These are phyloP conservation scores for Clepsis dumicolana DNA, from an alignment of 2,888 invertebrate genomes.

Conservation along the genomic window DNA sequence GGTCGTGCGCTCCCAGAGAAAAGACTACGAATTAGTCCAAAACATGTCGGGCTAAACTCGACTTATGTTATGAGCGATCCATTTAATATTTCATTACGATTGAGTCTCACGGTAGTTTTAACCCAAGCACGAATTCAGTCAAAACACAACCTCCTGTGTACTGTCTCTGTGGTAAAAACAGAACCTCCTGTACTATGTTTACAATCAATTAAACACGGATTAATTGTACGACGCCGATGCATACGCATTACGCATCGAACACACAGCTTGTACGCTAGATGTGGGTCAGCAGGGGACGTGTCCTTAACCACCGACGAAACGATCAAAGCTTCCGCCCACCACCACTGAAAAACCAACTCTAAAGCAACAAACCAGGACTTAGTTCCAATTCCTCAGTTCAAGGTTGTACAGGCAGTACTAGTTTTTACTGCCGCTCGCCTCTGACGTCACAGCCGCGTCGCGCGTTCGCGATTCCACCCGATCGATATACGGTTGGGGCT, in stretches of 20 bases:
- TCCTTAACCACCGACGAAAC: conserved; percentile 6
- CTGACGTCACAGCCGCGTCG: conserved; percentile 80
- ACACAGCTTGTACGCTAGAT: conserved; percentile 58
- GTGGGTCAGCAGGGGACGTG: conserved; percentile 70
- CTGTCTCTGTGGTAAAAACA: too few species aligned
- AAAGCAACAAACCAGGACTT: conserved; percentile 32
- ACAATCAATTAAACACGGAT: conserved; percentile 14
- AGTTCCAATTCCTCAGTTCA: conserved; percentile 43
- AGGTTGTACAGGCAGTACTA: conserved; percentile 34
- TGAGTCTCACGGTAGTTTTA: too few species aligned
- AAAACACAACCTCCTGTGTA: background rate
- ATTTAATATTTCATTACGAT: too few species aligned
- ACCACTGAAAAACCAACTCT: conserved; percentile 1
- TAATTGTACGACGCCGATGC: conserved; percentile 53
- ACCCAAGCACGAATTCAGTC: too few species aligned
- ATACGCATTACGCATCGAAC: conserved; percentile 75
- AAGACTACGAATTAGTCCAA: too few species aligned
- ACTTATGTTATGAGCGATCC: too few species aligned
- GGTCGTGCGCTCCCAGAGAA: too few species aligned
- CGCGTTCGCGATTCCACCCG: conserved; percentile 68
- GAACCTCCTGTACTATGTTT: conserved; percentile 15
- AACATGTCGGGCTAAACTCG: too few species aligned
- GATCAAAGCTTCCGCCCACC: background rate
- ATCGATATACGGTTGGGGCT: conserved; percentile 69
- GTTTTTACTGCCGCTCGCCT: conserved; percentile 13